Base-by-base conservation (phyloP, 2,797 vertebrate genomes). In the Macrochelys suwanniensis region DNA sequence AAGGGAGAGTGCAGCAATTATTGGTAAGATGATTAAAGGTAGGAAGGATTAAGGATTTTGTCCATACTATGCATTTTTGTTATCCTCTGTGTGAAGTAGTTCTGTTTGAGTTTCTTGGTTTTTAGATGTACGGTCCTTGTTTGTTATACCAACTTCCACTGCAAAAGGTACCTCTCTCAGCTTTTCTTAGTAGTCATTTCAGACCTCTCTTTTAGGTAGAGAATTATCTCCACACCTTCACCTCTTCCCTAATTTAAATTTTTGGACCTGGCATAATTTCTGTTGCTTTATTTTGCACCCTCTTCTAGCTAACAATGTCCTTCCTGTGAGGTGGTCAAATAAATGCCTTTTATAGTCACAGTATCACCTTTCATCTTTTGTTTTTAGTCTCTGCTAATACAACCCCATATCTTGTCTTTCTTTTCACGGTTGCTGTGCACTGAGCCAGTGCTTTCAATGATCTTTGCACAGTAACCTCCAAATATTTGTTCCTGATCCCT, bases 261-360 rank as follows among this genome's bases (percentile, higher is more conserved):
- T 59, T 85, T 79, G 31, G 4, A 1, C 0, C 8, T 84, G 23
- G 5, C 13, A 28, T 59, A 76, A 54, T 23, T 77, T 19, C 2
- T 0, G 1, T 54, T 3, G 0, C 5, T 82, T 88, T 78, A 3
- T 87, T 90, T 42, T 89, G 26, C 80, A 54, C 50, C 8, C 8
- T n/a, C 84, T 2, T 31, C 11, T 7, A 57, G 82, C 23, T 26
- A 88, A 21, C 0, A 0, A 6, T 6, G 23, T 42, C 0, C 5
- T 56, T 74, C 68, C 76, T 68, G 17, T 74, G 56, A 77, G 42
- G 23, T 45, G 42, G 10, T 68, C 2, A 42, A 0, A 4, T 5
- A 94, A 65, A 54, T n/a, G 0, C 71, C 51, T 89, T 51, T 19
- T 37, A 49, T 15, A 65, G 19, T 23, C 82, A 57, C 7, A 49